Conservation (phyloP, 2,797 vertebrate genomes). For the Antrozous pallidus region DNA sequence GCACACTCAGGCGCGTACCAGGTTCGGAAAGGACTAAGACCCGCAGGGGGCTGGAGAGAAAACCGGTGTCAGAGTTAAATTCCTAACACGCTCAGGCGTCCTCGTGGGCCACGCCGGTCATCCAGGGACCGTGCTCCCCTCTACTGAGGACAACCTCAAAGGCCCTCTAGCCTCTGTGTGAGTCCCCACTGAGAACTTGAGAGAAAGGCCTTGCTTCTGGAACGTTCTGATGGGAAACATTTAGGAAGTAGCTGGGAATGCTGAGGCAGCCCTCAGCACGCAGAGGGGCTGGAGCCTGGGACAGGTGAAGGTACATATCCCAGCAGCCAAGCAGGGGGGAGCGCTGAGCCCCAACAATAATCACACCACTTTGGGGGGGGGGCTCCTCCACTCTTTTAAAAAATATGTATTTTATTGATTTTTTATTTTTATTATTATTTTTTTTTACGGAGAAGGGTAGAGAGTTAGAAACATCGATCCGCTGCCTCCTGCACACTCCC, state of each 20-base stretch:
- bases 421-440: no score
- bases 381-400: no score
- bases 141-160: not conserved
- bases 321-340: conserved; percentile 44
- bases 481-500: no score
- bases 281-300: not conserved
- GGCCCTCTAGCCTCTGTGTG: not conserved
- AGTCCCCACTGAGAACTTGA: not conserved
- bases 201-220: not conserved
- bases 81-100: not conserved
- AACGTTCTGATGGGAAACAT: not conserved
- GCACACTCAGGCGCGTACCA: not conserved
- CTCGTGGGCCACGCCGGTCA: no score
- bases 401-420: no score
- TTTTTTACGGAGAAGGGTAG: no score
- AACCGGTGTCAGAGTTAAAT: not conserved
- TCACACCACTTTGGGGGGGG: not conserved
- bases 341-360: not conserved
- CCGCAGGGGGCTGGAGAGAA: not conserved
- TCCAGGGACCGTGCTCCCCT: not conserved
- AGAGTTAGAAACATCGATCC: no score
- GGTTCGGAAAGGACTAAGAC: not conserved
- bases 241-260: not conserved
- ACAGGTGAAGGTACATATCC: conserved; percentile 3
- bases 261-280: not conserved